Evolutionary conservation across 2,113 vertebrate species (phyloP).

Genomic region (rabbit (Oryctolagus cuniculus)): DNA sequence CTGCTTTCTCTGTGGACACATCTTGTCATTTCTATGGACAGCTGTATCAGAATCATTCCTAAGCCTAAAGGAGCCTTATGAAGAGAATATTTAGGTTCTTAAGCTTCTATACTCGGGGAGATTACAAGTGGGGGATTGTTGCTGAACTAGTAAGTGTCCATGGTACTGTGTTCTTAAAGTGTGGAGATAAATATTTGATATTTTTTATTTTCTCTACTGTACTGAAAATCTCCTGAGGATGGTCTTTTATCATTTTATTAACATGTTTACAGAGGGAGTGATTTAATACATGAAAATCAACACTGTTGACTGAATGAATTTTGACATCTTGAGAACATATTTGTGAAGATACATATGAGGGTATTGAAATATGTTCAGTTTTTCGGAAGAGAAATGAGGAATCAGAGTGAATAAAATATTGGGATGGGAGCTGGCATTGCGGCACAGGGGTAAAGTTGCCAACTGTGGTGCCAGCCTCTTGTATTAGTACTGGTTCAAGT

Average conservation of each 20-base stretch:
- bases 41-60: background rate
- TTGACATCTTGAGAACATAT: background rate
- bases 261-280: background rate
- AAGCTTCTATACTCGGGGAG: background rate
- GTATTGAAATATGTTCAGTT: background rate
- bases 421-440: no score
- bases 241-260: background rate
- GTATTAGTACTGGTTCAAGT: no score
- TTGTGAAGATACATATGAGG: background rate
- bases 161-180: background rate
- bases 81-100: background rate
- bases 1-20: background rate
- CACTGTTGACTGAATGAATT: background rate
- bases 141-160: background rate
- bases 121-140: background rate
- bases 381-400: background rate
- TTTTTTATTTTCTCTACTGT: background rate
- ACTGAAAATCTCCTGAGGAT: background rate
- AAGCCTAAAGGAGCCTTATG: background rate
- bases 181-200: background rate
- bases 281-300: slow-evolving; percentile 1
- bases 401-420: background rate
- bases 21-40: background rate
- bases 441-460: no score
- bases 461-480: no score